These are phyloP conservation scores for Hippocampus barbouri DNA, from an alignment of 2,113 vertebrate species.

Conservation along the genomic window DNA sequence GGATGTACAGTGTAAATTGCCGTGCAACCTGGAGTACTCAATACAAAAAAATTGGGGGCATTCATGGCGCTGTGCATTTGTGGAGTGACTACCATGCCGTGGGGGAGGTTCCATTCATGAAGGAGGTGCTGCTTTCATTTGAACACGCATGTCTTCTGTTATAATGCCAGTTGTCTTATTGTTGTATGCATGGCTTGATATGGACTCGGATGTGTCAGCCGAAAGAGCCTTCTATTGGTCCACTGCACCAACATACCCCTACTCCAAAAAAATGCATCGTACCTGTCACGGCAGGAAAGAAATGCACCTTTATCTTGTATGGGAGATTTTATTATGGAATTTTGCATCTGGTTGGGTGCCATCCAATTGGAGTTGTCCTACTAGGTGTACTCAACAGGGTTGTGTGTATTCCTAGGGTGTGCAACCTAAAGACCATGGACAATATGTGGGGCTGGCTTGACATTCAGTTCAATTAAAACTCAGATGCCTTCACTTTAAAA, in stretches of 20 bases:
- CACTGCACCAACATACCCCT: constrained; percentile 40
- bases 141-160: not conserved
- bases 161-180: constrained; percentile 24
- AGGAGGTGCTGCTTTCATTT: constrained; percentile 1
- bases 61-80: not conserved
- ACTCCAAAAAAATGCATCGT: constrained; percentile 1
- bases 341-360: not conserved
- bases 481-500: not conserved
- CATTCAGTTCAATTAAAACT: not conserved
- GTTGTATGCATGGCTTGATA: constrained; percentile 31
- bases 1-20: not conserved
- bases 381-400: not conserved
- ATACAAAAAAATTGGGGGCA: not conserved
- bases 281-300: not conserved
- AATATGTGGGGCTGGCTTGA: not conserved
- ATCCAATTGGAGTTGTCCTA: not conserved
- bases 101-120: constrained; percentile 37
- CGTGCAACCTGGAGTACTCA: not conserved
- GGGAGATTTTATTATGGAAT: not conserved
- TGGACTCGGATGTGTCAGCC: constrained; percentile 44
- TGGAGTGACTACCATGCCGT: not conserved
- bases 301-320: not conserved
- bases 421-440: not conserved
- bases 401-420: not conserved
- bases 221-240: constrained; percentile 63